Evolutionary conservation across 2,113 vertebrate species (phyloP).

Genomic region (Pseudopodoces humilis): DNA sequence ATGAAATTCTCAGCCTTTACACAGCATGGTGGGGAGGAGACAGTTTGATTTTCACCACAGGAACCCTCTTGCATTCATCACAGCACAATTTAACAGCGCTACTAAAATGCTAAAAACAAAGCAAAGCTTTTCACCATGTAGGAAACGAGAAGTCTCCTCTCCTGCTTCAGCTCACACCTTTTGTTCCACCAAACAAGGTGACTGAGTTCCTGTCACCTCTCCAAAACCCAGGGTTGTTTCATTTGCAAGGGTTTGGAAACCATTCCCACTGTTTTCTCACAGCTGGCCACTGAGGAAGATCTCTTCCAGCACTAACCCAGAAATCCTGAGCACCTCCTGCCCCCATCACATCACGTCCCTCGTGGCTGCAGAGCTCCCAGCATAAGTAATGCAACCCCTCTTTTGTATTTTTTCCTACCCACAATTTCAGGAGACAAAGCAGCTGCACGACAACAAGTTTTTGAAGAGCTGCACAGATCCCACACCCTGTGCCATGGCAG

Average conservation of each 20-base stretch:
- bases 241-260: neutral
- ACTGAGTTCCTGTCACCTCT: neutral
- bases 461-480: neutral
- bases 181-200: neutral
- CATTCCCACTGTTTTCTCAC: neutral
- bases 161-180: neutral
- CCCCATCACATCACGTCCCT: neutral
- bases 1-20: neutral
- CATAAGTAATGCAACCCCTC: neutral
- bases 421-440: neutral
- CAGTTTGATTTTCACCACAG: neutral
- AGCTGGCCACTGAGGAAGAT: neutral
- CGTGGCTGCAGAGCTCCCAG: rapidly evolving
- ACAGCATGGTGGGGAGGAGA: neutral
- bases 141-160: neutral
- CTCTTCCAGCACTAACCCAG: neutral
- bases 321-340: neutral
- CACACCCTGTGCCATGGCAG: neutral
- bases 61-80: neutral
- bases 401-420: rapidly evolving
- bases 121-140: neutral
- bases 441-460: neutral
- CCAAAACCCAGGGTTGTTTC: neutral
- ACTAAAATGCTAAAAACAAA: neutral
- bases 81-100: neutral